Evolutionary conservation across 2,113 vertebrate genomes (phyloP).

Genomic region (Brienomyrus brachyistius): DNA sequence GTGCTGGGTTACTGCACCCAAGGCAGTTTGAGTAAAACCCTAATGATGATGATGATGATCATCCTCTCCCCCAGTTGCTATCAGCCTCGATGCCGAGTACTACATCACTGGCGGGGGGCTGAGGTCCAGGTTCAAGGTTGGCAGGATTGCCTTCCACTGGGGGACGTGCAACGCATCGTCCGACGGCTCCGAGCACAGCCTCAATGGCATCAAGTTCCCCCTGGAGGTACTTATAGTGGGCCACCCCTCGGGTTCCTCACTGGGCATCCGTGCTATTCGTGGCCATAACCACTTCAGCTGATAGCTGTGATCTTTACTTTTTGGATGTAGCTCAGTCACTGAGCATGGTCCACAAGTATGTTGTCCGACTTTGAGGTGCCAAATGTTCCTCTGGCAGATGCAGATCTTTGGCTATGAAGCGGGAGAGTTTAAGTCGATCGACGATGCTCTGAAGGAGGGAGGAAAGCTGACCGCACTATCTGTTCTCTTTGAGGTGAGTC

Average conservation of each 20-base stretch:
- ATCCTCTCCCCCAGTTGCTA: constrained; percentile 68
- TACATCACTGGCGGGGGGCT: constrained; percentile 79
- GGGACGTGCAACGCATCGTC: constrained; percentile 86
- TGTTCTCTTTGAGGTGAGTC: constrained; percentile 84
- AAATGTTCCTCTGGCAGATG: constrained; percentile 66
- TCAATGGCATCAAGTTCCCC: constrained; percentile 85
- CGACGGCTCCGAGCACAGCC: constrained; percentile 88
- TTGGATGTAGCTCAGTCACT: background rate
- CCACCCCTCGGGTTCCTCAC: background rate
- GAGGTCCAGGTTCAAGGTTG: constrained; percentile 76
- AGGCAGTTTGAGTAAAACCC: background rate
- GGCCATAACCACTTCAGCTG: background rate
- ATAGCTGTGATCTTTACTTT: background rate
- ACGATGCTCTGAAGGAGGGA: constrained; percentile 74
- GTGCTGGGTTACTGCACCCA: background rate
- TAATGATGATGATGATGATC: background rate
- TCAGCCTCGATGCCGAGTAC: constrained; percentile 83
- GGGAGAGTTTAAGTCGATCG: constrained; percentile 67
- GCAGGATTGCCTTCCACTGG: constrained; percentile 91
- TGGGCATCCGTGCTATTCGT: background rate
- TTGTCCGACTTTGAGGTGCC: background rate
- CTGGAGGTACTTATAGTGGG: constrained; percentile 71
- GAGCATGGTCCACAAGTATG: background rate
- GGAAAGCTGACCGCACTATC: constrained; percentile 82
- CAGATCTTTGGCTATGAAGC: constrained; percentile 89